These are phyloP conservation scores for Anthophora plumipes DNA, from an alignment of 2,888 invertebrate genomes.

Conservation along the genomic window DNA sequence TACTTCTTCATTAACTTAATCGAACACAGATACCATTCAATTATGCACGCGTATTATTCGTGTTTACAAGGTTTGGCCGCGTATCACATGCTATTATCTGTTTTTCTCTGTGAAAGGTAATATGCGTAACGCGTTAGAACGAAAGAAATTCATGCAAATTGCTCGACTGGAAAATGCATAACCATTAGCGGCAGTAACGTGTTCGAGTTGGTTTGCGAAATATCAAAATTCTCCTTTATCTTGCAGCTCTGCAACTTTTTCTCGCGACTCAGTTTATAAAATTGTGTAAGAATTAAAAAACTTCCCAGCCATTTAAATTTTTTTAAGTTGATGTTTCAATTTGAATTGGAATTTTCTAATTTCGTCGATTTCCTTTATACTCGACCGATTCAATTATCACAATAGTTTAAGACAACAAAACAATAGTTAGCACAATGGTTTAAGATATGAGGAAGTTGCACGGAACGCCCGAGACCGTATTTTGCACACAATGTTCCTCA, in stretches of 20 bases:
- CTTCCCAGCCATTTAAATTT: neutral
- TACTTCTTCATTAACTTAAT: conserved; percentile 44
- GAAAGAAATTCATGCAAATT: neutral
- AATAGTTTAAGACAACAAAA: no score
- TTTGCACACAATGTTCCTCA: conserved; percentile 1
- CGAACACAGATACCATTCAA: conserved; percentile 38
- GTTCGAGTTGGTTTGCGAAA: neutral
- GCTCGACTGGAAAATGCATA: neutral
- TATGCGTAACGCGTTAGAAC: neutral
- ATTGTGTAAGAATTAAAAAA: neutral
- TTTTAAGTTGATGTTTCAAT: neutral
- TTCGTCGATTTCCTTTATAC: neutral
- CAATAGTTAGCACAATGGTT: no score
- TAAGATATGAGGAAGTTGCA: conserved; percentile 1
- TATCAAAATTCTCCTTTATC: neutral
- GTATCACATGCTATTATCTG: conserved; percentile 2
- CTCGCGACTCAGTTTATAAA: neutral
- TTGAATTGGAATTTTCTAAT: no score
- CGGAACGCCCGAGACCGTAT: neutral
- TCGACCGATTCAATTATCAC: neutral
- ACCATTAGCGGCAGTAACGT: neutral
- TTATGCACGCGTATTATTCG: conserved; percentile 27
- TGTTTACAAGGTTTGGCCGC: conserved; percentile 9
- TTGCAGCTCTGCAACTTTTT: neutral
- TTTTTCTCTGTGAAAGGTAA: conserved; percentile 26